These are phyloP conservation scores for Petrophora chlorosata DNA, from an alignment of 2,888 invertebrate species.

Conservation along the genomic window DNA sequence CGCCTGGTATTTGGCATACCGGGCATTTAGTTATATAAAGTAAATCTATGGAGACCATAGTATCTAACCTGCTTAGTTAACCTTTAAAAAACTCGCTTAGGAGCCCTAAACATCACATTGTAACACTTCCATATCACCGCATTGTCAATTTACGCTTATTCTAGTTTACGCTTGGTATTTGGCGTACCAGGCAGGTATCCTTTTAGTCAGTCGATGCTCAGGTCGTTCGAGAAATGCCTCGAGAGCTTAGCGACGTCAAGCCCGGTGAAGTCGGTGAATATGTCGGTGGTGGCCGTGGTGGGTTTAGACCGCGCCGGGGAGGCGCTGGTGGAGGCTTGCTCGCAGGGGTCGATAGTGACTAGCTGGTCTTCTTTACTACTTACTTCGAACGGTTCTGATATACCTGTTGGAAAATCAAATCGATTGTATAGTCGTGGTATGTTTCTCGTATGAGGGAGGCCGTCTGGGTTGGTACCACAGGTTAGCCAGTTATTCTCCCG, in stretches of 20 bases:
- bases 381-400: constrained; percentile 78
- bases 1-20: no score
- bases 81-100: no score
- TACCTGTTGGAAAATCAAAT: constrained; percentile 60
- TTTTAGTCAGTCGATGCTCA: constrained; percentile 81
- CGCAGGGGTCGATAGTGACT: constrained; percentile 52
- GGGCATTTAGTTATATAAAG: no score
- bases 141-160: constrained; percentile 2
- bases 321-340: constrained; percentile 57
- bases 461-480: no score
- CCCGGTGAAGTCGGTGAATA: constrained; percentile 77
- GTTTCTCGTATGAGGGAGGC: no score
- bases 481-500: no score
- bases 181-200: constrained; percentile 75
- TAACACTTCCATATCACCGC: neutral
- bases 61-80: no score
- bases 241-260: constrained; percentile 76
- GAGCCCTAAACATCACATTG: neutral
- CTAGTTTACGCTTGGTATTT: constrained; percentile 46
- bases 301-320: constrained; percentile 53
- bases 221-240: constrained; percentile 76
- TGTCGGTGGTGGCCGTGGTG: constrained; percentile 61
- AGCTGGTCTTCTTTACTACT: constrained; percentile 70
- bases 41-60: no score
- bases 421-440: no score